Evolutionary conservation across 2,888 invertebrate species (phyloP).

Genomic region (Ochropleura leucogaster): DNA sequence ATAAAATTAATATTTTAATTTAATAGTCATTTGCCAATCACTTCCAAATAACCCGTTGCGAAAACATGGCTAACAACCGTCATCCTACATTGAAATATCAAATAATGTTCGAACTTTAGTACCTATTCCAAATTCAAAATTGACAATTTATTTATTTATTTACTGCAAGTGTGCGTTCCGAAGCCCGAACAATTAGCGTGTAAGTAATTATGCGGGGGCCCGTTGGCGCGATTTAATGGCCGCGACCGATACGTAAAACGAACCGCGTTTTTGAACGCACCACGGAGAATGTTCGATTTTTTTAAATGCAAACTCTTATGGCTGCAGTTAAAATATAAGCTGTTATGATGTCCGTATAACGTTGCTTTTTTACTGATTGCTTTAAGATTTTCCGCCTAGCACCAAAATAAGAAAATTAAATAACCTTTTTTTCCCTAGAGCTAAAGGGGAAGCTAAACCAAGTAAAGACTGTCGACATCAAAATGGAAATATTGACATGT

Average conservation of each 20-base stretch:
- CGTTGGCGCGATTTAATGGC: conserved; percentile 78
- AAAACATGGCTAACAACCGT: conserved; percentile 25
- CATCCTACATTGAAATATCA: conserved; percentile 32
- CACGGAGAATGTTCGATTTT: conserved; percentile 65
- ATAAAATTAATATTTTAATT: conserved; percentile 1
- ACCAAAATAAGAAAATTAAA: not conserved
- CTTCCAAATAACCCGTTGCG: conserved; percentile 7
- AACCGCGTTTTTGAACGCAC: conserved; percentile 69
- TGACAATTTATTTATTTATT: conserved; percentile 54
- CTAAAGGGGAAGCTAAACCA: not conserved
- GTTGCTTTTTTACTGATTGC: conserved; percentile 11
- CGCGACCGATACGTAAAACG: conserved; percentile 79
- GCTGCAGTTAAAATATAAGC: conserved; percentile 24
- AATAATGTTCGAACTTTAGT: conserved; percentile 39
- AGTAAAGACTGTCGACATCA: not conserved
- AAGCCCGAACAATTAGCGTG: conserved; percentile 80
- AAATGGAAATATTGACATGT: not conserved
- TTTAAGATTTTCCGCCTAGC: not conserved
- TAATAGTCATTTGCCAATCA: not conserved
- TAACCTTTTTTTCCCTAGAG: not conserved
- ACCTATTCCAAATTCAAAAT: conserved; percentile 48
- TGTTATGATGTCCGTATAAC: conserved; percentile 12
- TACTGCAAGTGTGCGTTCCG: conserved; percentile 66
- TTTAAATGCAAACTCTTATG: conserved; percentile 57
- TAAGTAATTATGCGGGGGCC: conserved; percentile 82